Evolutionary conservation across 2,797 vertebrate genomes (phyloP).

Genomic region (Spatula clypeata): DNA sequence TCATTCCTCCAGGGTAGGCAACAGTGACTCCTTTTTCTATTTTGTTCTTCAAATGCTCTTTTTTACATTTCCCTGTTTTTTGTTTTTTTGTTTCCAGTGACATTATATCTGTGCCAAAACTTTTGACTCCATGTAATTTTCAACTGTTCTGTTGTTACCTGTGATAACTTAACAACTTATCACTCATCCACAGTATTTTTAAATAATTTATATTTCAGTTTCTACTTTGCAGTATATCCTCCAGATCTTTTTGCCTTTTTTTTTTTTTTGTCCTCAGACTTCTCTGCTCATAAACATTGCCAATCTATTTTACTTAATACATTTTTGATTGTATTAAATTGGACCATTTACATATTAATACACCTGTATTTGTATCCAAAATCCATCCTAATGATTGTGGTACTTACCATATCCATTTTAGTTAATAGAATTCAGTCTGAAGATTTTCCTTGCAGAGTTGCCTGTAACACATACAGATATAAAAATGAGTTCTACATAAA

Average conservation of each 20-base stretch:
- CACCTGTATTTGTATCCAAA: slow-evolving; percentile 68
- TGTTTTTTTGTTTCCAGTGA: not conserved
- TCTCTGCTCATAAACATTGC: slow-evolving; percentile 61
- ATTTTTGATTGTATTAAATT: slow-evolving; percentile 65
- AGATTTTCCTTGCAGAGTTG: slow-evolving; percentile 61
- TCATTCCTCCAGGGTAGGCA: not conserved
- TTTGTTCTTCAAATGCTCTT: not conserved
- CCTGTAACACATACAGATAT: slow-evolving; percentile 57
- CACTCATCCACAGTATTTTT: slow-evolving; percentile 37
- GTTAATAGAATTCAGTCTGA: slow-evolving; percentile 71
- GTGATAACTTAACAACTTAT: slow-evolving; percentile 46
- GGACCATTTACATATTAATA: slow-evolving; percentile 67
- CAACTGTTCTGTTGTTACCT: slow-evolving; percentile 12
- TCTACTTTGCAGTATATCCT: slow-evolving; percentile 4
- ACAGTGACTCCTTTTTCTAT: not conserved
- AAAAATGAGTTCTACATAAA: slow-evolving; percentile 68
- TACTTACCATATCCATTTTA: slow-evolving; percentile 59
- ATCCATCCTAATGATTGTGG: slow-evolving; percentile 9
- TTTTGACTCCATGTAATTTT: not conserved
- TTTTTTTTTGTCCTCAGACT: not conserved
- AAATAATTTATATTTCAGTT: slow-evolving; percentile 36
- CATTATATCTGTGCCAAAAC: not conserved
- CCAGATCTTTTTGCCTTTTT: not conserved
- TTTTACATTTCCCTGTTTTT: not conserved
- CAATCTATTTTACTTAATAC: slow-evolving; percentile 62